Evolutionary conservation across 1,140 invertebrate genomes (phyloP).

Genomic region (Latrodectus geometricus): DNA sequence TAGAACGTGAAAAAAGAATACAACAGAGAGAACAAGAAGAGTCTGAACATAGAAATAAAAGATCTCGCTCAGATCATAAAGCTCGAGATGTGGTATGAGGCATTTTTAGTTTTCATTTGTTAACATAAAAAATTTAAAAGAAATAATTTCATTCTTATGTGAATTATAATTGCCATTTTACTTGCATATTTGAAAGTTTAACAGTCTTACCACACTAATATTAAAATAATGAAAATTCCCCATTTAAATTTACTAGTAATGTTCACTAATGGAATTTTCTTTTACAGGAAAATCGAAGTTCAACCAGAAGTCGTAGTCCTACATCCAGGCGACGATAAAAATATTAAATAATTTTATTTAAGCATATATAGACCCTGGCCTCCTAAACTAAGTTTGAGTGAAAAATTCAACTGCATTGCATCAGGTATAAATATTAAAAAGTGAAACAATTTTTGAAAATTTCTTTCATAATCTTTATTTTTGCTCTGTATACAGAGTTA

Average conservation of each 20-base stretch:
- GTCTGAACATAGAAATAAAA: conserved; percentile 36
- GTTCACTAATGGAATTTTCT: neutral
- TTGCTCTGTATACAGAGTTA: too few relatives aligned
- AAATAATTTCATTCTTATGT: too few relatives aligned
- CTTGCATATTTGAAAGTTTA: too few relatives aligned
- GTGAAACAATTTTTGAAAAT: neutral
- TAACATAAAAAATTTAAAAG: too few relatives aligned
- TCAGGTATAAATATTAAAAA: conserved; percentile 9
- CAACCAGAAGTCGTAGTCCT: conserved; percentile 47
- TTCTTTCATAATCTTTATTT: too few relatives aligned
- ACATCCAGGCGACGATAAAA: conserved; percentile 22
- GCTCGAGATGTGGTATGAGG: conserved; percentile 13
- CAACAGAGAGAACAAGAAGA: conserved; percentile 56
- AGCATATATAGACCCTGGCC: conserved; percentile 37
- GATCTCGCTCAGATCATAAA: conserved; percentile 17
- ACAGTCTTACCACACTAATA: too few relatives aligned
- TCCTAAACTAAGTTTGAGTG: neutral
- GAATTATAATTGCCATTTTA: too few relatives aligned
- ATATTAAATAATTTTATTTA: neutral
- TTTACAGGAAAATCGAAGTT: conserved; percentile 42
- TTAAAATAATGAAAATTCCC: too few relatives aligned
- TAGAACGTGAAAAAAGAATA: conserved; percentile 56
- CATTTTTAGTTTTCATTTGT: neutral
- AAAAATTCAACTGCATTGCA: neutral
- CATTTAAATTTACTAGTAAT: too few relatives aligned